Conservation (phyloP, 2,797 vertebrate genomes). For the Coregonus suidteri region DNA sequence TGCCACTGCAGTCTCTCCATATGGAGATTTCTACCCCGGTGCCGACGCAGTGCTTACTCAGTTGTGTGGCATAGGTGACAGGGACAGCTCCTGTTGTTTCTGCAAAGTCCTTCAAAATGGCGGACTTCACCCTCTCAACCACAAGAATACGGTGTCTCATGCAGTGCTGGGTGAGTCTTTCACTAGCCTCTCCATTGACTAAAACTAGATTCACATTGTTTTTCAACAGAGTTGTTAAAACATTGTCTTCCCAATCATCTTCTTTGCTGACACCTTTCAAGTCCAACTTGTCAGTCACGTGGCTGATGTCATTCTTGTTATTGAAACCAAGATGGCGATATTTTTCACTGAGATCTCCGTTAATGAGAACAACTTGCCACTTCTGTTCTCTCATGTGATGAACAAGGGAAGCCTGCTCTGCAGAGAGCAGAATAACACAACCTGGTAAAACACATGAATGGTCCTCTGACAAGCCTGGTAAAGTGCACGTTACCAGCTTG, state of each 20-base stretch:
- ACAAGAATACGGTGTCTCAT: slow-evolving; percentile 65
- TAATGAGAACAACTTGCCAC: slow-evolving; percentile 74
- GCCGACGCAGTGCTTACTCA: slow-evolving; percentile 76
- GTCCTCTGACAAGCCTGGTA: slow-evolving; percentile 80
- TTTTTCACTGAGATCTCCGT: slow-evolving; percentile 81
- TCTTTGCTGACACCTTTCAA: slow-evolving; percentile 44
- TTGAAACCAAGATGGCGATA: slow-evolving; percentile 88
- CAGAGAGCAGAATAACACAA: slow-evolving; percentile 73
- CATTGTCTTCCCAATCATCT: slow-evolving; percentile 71
- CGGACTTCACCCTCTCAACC: slow-evolving; percentile 69
- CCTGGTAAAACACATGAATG: slow-evolving; percentile 74
- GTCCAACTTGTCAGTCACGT: slow-evolving; percentile 43
- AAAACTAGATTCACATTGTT: slow-evolving; percentile 81
- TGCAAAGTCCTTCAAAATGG: slow-evolving; percentile 74
- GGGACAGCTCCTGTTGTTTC: slow-evolving; percentile 67
- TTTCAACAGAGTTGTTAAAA: slow-evolving; percentile 57
- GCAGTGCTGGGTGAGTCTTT: slow-evolving; percentile 71
- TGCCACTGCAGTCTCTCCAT: slow-evolving; percentile 62
- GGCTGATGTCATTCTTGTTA: slow-evolving; percentile 58
- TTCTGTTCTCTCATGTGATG: slow-evolving; percentile 60
- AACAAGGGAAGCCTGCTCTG: slow-evolving; percentile 66
- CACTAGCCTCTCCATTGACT: slow-evolving; percentile 72
- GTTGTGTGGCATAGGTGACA: slow-evolving; percentile 81
- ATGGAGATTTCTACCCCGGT: slow-evolving; percentile 51
- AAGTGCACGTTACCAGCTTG: slow-evolving; percentile 79